Base-by-base conservation (phyloP, 2,113 vertebrate genomes). In the Salvelinus fontinalis region DNA sequence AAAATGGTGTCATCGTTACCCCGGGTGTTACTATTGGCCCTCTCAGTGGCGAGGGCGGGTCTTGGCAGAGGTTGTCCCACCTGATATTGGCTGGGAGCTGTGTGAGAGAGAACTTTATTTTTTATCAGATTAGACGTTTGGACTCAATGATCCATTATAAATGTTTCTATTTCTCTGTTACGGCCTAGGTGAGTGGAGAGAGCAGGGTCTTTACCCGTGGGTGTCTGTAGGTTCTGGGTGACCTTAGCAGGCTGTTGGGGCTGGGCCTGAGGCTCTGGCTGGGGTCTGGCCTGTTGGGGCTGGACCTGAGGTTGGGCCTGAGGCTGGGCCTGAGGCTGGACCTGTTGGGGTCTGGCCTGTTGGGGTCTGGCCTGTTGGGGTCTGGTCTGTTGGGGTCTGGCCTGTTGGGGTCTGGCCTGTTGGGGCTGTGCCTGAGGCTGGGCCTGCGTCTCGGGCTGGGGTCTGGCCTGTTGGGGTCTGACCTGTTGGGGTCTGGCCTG, bases 31-130 rank as follows among this genome's bases (percentile, higher is more conserved):
- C 87, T 90, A 89, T 64, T 85, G 83, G 83, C 77, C 77, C 83
- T 87, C 85, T 92, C 87, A 84, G 80, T 86, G 86, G 89, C 85
- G 86, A 89, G 87, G 81, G 79, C 85, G 79, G 91, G 90, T 81
- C 81, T 90, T 88, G 90, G 85, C 70, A 89, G 84, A 88, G 89
- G 85, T 75, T 88, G 90, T 84, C 89, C 85, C 82, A 89, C 91
- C 87, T 89, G 85, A 86, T 84, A 85, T 86, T 84, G 83, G 86
- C 90, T 92, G 85, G 88, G 85, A 91, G 89, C 90, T 93, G 91
- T 80, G 81, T 91, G 85, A 89, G 88, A 92, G 84, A 93, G 83
- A 93, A 91, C 78, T 86, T 64, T 79, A 80, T 86, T 79, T 84
- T 85, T 14, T 44, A 29, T 73, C 31, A 59, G 70, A 44, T 44